These are phyloP conservation scores for Monopis laevigella DNA, from an alignment of 2,888 invertebrate genomes.

Conservation along the genomic window DNA sequence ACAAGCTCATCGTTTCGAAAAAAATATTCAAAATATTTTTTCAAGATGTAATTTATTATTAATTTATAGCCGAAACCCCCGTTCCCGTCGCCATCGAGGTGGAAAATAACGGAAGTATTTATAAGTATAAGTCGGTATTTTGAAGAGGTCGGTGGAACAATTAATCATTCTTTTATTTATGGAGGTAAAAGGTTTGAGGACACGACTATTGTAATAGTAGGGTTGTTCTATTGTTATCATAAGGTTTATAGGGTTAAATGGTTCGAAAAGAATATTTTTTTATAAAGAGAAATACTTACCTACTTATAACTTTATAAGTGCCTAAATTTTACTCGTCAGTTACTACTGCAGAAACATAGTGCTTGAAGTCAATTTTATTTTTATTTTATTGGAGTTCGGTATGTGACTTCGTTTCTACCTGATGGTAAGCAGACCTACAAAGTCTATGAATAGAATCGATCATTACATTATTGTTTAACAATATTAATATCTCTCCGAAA, in stretches of 20 bases:
- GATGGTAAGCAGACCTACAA: too few relatives aligned
- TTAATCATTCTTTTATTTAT: constrained; percentile 62
- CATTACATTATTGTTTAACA: too few relatives aligned
- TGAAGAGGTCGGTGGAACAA: constrained; percentile 63
- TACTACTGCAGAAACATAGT: too few relatives aligned
- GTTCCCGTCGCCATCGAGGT: constrained; percentile 54
- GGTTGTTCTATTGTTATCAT: constrained; percentile 45
- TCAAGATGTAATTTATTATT: constrained; percentile 55
- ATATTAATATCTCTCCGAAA: too few relatives aligned
- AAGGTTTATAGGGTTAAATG: constrained; percentile 14
- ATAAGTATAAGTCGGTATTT: constrained; percentile 62
- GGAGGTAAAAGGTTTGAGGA: constrained; percentile 55
- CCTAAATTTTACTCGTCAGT: too few relatives aligned
- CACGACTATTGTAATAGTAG: constrained; percentile 44
- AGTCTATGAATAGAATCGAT: too few relatives aligned
- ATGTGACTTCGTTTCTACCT: too few relatives aligned
- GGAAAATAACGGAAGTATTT: constrained; percentile 66
- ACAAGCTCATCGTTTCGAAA: too few relatives aligned
- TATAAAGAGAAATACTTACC: not conserved
- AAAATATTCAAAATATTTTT: constrained; percentile 21
- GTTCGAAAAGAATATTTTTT: constrained; percentile 8
- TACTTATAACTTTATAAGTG: not conserved
- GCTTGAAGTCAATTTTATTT: too few relatives aligned
- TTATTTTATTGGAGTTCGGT: too few relatives aligned
- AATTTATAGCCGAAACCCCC: constrained; percentile 55